Percentiles rank a stretch among this genome's conserved stretches.
Conservation (phyloP, 2,797 vertebrate genomes). For the Melanotaenia parkinsoni region DNA sequence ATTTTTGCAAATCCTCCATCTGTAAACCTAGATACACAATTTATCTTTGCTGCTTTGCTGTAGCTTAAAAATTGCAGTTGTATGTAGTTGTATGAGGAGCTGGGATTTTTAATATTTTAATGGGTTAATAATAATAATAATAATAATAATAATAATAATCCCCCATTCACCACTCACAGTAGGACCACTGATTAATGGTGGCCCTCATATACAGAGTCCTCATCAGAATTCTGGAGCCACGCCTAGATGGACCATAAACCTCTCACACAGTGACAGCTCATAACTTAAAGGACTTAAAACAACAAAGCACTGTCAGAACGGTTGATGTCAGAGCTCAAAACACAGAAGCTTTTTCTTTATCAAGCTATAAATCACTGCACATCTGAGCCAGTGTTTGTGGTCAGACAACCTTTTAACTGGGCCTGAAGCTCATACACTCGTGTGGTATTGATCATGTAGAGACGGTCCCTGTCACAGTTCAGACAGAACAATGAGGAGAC, state of each 20-base stretch:
- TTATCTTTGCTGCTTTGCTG: background rate
- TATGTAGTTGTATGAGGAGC: background rate
- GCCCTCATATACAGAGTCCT: conserved; percentile 40
- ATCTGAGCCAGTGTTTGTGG: conserved; percentile 39
- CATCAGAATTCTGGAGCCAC: conserved; percentile 58
- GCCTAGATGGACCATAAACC: conserved; percentile 63
- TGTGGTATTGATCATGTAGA: conserved; percentile 76
- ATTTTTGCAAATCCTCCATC: no score
- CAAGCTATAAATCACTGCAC: conserved; percentile 71
- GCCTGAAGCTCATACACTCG: conserved; percentile 60
- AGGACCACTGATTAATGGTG: conserved; percentile 10
- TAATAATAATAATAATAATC: background rate
- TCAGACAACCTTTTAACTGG: conserved; percentile 66
- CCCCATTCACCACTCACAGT: background rate
- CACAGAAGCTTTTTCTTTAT: conserved; percentile 64
- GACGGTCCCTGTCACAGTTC: conserved; percentile 66
- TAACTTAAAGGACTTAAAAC: conserved; percentile 66
- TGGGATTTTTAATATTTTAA: background rate
- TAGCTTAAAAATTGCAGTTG: background rate
- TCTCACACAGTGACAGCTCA: conserved; percentile 69
- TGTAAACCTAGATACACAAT: no score
- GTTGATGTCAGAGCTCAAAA: conserved; percentile 67
- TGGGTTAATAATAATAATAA: background rate
- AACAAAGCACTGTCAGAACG: conserved; percentile 60
- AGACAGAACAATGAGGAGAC: conserved; percentile 53